Evolutionary conservation across 2,888 invertebrate species (phyloP).

Genomic region (Protonemura montana): DNA sequence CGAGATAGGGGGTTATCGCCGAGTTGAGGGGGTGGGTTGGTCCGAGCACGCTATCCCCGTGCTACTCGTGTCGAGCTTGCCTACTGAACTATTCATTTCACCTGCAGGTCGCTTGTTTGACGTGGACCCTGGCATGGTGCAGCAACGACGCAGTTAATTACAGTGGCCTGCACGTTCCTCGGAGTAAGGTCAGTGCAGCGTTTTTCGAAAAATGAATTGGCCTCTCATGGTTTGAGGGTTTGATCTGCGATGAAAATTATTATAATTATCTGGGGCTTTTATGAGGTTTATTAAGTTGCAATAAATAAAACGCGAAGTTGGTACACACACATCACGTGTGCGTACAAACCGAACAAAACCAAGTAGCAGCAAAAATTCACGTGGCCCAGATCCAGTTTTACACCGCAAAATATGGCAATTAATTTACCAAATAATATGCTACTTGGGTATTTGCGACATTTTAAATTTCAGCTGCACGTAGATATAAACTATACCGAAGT

Average conservation of each 20-base stretch:
- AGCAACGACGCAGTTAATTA: background rate
- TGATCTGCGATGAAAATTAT: background rate
- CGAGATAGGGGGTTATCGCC: background rate
- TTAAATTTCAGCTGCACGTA: background rate
- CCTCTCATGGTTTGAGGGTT: background rate
- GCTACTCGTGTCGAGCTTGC: background rate
- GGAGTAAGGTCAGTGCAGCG: background rate
- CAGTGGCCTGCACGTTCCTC: background rate
- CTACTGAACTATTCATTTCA: background rate
- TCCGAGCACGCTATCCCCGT: background rate
- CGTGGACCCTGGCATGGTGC: background rate
- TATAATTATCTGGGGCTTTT: conserved; percentile 9
- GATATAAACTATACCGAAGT: background rate
- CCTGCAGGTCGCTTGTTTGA: background rate
- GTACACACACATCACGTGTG: background rate
- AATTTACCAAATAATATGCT: background rate
- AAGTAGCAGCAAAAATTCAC: background rate
- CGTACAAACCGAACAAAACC: background rate
- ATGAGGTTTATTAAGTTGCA: conserved; percentile 26
- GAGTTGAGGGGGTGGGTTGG: background rate
- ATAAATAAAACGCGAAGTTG: background rate
- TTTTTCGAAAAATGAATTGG: conserved; percentile 7
- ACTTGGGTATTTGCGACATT: background rate
- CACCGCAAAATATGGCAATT: background rate
- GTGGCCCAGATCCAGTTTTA: background rate